Percentiles rank a stretch among this genome's conserved stretches.
phyloP scores from a whole-genome alignment of 2,888 invertebrate species.

The Cephalotes varians region DNA sequence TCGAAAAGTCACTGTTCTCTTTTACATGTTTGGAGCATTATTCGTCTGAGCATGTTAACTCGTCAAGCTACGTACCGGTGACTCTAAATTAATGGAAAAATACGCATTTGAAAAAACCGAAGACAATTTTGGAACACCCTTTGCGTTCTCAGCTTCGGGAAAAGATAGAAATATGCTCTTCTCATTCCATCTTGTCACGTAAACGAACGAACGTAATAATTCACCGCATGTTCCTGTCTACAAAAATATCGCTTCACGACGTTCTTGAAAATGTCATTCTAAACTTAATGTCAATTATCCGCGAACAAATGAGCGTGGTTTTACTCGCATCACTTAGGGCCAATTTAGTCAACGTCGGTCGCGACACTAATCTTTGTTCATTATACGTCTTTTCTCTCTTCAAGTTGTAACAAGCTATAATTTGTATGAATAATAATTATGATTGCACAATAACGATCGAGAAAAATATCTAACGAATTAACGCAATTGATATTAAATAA shows the following conservation, averaged over 20 bases:
- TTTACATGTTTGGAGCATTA: conserved; percentile 1
- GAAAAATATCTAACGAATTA: neutral
- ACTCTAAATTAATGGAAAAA: conserved; percentile 16
- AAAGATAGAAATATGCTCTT: conserved; percentile 7
- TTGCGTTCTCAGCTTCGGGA: conserved; percentile 1
- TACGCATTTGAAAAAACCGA: neutral
- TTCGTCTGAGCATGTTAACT: conserved; percentile 5
- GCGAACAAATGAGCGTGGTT: conserved; percentile 47
- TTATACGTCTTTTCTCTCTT: neutral
- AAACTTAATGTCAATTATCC: conserved; percentile 51
- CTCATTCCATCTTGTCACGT: conserved; percentile 52
- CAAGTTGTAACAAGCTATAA: neutral
- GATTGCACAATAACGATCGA: neutral
- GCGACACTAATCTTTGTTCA: conserved; percentile 10
- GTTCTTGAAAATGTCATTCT: conserved; percentile 39
- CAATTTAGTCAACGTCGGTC: conserved; percentile 21
- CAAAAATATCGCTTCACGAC: conserved; percentile 48
- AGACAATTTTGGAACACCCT: conserved; percentile 33
- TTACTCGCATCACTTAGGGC: conserved; percentile 29
- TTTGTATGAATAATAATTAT: neutral
- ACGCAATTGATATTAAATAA: neutral
- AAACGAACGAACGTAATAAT: conserved; percentile 56
- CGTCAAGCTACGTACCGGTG: neutral
- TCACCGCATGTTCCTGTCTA: conserved; percentile 30
- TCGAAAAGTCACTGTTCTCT: neutral